Evolutionary conservation across 2,888 invertebrate species (phyloP).

Genomic region (Venusia cambrica): DNA sequence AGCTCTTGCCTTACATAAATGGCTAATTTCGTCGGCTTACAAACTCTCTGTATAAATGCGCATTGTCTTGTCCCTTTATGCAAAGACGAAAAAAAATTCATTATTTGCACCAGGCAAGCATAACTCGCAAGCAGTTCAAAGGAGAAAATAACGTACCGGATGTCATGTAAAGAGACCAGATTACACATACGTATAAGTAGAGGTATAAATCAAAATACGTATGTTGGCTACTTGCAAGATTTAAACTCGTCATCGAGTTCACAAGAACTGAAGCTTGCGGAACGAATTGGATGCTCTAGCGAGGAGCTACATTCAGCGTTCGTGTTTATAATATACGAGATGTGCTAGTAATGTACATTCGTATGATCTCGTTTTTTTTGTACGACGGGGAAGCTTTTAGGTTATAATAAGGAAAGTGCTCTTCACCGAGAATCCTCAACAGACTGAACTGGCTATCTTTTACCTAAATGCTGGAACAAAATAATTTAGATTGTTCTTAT

Average conservation of each 20-base stretch:
- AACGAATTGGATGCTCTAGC: slow-evolving; percentile 47
- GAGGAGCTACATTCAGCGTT: slow-evolving; percentile 11
- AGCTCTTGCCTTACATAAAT: slow-evolving; percentile 4
- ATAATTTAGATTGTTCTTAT: too few relatives aligned
- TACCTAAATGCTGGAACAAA: too few relatives aligned
- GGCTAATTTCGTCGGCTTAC: background rate
- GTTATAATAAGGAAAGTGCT: too few relatives aligned
- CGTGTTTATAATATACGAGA: too few relatives aligned
- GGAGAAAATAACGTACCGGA: slow-evolving; percentile 63
- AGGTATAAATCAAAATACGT: background rate
- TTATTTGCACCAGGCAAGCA: slow-evolving; percentile 36
- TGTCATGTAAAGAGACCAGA: slow-evolving; percentile 50
- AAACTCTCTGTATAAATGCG: slow-evolving; percentile 7
- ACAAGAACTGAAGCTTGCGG: slow-evolving; percentile 55
- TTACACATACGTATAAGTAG: slow-evolving; percentile 7
- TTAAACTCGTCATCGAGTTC: slow-evolving; percentile 48
- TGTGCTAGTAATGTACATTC: too few relatives aligned
- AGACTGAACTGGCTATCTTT: too few relatives aligned
- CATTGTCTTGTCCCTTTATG: slow-evolving; percentile 19
- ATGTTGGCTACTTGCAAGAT: slow-evolving; percentile 36
- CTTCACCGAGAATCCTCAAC: too few relatives aligned
- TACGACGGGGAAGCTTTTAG: too few relatives aligned
- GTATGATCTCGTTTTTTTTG: too few relatives aligned
- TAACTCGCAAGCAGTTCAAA: slow-evolving; percentile 43
- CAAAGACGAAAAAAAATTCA: slow-evolving; percentile 26